These are phyloP conservation scores for Pogonophryne albipinna DNA, from an alignment of 2,797 vertebrate genomes.

Conservation along the genomic window DNA sequence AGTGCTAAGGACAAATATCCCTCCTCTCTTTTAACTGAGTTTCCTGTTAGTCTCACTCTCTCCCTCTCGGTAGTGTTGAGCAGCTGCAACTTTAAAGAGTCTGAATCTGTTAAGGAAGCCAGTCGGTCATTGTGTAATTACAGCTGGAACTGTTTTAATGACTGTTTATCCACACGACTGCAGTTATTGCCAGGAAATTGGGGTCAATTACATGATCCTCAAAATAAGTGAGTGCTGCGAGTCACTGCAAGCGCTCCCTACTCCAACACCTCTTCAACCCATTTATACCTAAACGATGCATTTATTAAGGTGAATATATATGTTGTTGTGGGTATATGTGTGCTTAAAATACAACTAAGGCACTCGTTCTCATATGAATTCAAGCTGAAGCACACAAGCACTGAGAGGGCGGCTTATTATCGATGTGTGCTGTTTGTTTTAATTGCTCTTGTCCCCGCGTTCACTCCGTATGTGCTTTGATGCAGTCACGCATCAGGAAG, in stretches of 20 bases:
- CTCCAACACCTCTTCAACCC: slow-evolving; percentile 29
- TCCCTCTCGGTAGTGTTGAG: neutral
- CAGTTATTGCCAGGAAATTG: slow-evolving; percentile 75
- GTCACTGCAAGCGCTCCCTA: slow-evolving; percentile 9
- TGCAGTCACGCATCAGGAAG: slow-evolving; percentile 37
- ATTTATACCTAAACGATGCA: slow-evolving; percentile 17
- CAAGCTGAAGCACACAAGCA: slow-evolving; percentile 25
- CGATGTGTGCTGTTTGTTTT: slow-evolving; percentile 47
- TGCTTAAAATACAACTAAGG: slow-evolving; percentile 3
- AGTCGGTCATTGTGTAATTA: slow-evolving; percentile 83
- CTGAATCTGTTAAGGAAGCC: slow-evolving; percentile 54
- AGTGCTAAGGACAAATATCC: neutral
- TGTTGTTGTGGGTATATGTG: neutral
- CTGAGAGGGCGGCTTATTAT: slow-evolving; percentile 47
- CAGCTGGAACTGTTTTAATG: slow-evolving; percentile 80
- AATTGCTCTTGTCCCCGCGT: slow-evolving; percentile 58
- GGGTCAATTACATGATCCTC: slow-evolving; percentile 68
- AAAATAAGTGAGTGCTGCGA: slow-evolving; percentile 41
- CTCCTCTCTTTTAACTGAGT: slow-evolving; percentile 13
- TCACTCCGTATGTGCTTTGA: slow-evolving; percentile 50
- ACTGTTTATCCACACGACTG: slow-evolving; percentile 80
- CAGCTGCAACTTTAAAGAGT: slow-evolving; percentile 19
- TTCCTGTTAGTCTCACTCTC: neutral
- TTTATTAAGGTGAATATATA: neutral
- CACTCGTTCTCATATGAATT: slow-evolving; percentile 16